Evolutionary conservation across 2,888 invertebrate genomes (phyloP).

Genomic region (Epiblema foenella): DNA sequence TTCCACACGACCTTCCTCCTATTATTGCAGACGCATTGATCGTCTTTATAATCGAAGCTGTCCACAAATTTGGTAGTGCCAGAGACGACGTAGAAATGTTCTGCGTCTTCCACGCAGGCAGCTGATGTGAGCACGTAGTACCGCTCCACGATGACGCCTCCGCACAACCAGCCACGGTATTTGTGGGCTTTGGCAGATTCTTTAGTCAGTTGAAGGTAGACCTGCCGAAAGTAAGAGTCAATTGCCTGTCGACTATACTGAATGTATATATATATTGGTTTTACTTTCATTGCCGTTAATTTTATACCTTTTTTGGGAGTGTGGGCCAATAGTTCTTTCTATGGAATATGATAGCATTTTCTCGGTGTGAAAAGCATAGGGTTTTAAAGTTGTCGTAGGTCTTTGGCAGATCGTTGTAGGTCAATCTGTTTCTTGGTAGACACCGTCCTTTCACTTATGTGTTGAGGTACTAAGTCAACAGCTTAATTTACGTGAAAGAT

Average conservation of each 20-base stretch:
- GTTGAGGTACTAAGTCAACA: too few species aligned
- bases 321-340: too few species aligned
- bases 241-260: too few species aligned
- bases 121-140: constrained; percentile 77
- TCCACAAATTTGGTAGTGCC: constrained; percentile 76
- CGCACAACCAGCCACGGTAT: constrained; percentile 78
- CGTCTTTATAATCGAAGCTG: constrained; percentile 72
- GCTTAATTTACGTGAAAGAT: not conserved
- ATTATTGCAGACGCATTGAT: constrained; percentile 74
- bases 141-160: constrained; percentile 73
- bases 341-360: too few species aligned
- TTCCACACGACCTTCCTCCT: constrained; percentile 78
- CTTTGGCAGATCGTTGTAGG: too few species aligned
- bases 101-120: constrained; percentile 79
- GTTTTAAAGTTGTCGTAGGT: too few species aligned
- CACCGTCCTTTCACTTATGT: too few species aligned
- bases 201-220: constrained; percentile 76
- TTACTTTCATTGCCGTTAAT: too few species aligned
- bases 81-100: constrained; percentile 76
- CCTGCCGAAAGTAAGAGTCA: constrained; percentile 54
- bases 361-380: too few species aligned
- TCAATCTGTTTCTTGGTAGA: too few species aligned
- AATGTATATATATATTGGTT: too few species aligned
- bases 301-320: too few species aligned
- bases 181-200: constrained; percentile 79